A percentile compares a stretch with the other conserved stretches of the same genome.
Evolutionary conservation across 2,113 vertebrate genomes (phyloP).

Genomic region (Chrysochloris asiatica): DNA sequence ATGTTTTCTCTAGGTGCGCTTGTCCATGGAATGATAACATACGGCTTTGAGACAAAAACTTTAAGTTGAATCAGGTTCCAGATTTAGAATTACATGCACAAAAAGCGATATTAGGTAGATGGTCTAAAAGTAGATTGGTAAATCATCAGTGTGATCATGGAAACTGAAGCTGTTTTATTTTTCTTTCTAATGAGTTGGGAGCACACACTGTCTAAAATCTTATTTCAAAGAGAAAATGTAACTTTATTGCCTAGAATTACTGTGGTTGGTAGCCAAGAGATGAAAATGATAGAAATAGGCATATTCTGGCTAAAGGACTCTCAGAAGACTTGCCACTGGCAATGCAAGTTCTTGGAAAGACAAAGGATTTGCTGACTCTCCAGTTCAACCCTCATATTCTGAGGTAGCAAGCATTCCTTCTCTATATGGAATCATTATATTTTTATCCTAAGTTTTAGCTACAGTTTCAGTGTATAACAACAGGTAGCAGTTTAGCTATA

Average conservation of each 20-base stretch:
- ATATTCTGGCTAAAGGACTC: not conserved
- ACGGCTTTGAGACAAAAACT: not conserved
- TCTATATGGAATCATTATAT: not conserved
- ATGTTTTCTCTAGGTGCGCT: not conserved
- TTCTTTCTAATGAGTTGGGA: not conserved
- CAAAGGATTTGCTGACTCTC: not conserved
- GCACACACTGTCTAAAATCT: not conserved
- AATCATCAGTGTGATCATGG: not conserved
- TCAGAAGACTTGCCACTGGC: not conserved
- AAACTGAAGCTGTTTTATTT: not conserved
- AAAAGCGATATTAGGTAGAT: not conserved
- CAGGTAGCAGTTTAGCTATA: not conserved
- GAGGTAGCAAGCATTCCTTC: not conserved
- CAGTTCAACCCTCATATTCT: not conserved
- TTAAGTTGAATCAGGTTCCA: not conserved
- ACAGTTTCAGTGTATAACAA: not conserved
- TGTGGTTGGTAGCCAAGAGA: not conserved
- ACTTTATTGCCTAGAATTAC: not conserved
- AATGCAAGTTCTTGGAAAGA: not conserved
- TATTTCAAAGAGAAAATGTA: slow-evolving; percentile 9
- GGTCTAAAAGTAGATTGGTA: not conserved
- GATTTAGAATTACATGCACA: not conserved
- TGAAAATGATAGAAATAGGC: not conserved
- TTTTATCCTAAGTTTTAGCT: not conserved
- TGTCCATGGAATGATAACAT: not conserved